Base-by-base conservation (phyloP, 2,888 invertebrate species). In the Meta bourneti region DNA sequence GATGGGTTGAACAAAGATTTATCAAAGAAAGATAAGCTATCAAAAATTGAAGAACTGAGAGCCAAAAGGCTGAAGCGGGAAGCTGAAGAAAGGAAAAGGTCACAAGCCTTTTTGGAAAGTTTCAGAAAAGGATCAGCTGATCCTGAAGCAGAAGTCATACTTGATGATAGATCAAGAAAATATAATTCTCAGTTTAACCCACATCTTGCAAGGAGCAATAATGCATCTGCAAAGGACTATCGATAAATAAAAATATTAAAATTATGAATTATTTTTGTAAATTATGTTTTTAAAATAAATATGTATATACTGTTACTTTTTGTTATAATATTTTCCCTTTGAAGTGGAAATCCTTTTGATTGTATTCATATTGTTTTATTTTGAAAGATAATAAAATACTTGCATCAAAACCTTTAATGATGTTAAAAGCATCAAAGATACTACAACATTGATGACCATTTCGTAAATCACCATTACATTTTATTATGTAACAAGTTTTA, bases 101-200 rank as follows among this genome's bases (percentile, higher is more conserved):
- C 97, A 6, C 96, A 97, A 94, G 95, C 96, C 91, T 95, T 98
- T 86, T 95, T 99, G 88, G 86, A 88, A 77, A 92, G 72, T 52
- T 70, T 78, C 9, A 79, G 79, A 16, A 96, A 96, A 94, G 94
- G 97, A 2, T 95, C 96, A 93, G 96, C 96, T n/a, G 96, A 96
- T 82, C 93, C 94, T 7, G 91, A 94, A 79, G 93, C 94, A n/a
- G 94, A 94, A 81, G 93, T 93, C 90, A 90, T 92, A 94, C 94
- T 93, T 7, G 89, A 93, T 85, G 95, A 95, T 16, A 95, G 97
- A 51, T 96, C 96, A 93, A 97, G 97, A 94, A 97, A 97, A 95
- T 99, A 99, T 94, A 98, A 98, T 95, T 98, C 98, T 4, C 99
- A 99, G 95, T 99, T 98, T 95, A 99, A 99, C 96, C 99, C 99